These are phyloP conservation scores for Hydrotaea diabolus DNA, from an alignment of 2,888 invertebrate species.

Conservation along the genomic window DNA sequence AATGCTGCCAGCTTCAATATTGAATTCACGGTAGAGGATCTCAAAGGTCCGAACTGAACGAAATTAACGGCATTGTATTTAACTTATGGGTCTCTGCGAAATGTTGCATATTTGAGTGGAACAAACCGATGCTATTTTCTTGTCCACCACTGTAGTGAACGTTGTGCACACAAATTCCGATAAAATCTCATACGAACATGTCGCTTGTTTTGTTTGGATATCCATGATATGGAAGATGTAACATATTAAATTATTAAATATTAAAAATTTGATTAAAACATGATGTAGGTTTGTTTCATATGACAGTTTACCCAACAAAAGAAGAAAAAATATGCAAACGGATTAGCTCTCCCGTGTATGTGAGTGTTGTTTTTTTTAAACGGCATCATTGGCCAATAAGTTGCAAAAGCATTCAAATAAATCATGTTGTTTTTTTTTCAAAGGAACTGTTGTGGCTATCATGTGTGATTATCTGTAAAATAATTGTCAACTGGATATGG, in stretches of 20 bases:
- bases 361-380: not conserved
- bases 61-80: no score
- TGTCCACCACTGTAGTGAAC: not conserved
- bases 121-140: not conserved
- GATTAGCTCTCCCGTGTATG: not conserved
- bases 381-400: not conserved
- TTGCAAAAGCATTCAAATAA: not conserved
- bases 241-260: slow-evolving; percentile 44
- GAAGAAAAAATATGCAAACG: not conserved
- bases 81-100: no score
- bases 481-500: no score
- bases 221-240: slow-evolving; percentile 46
- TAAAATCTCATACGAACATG: not conserved
- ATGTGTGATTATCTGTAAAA: not conserved
- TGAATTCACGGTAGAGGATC: no score
- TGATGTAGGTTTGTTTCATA: slow-evolving; percentile 36
- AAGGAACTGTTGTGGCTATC: not conserved
- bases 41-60: no score
- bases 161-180: not conserved
- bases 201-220: slow-evolving; percentile 2
- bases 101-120: no score
- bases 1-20: no score
- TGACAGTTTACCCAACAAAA: slow-evolving; percentile 3
- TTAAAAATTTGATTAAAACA: slow-evolving; percentile 57
- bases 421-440: not conserved